Evolutionary conservation across 1,140 invertebrate species (phyloP).

Genomic region (Oreohelix idahoensis): DNA sequence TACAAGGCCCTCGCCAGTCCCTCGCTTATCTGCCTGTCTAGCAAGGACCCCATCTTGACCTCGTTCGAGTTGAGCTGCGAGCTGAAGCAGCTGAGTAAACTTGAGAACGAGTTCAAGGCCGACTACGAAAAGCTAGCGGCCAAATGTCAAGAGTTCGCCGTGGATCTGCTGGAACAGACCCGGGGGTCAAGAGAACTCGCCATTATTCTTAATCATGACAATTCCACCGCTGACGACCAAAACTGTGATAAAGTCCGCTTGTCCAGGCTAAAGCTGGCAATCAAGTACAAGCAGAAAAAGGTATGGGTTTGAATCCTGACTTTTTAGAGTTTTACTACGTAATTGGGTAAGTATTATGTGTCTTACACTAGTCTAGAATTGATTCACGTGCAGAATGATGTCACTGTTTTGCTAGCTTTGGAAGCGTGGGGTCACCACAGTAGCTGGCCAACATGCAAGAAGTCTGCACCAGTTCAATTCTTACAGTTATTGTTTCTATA

Average conservation of each 20-base stretch:
- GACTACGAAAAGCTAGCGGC: conserved; percentile 89
- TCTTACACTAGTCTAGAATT: too few relatives aligned
- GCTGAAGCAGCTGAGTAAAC: conserved; percentile 89
- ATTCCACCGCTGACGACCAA: conserved; percentile 49
- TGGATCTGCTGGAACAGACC: conserved; percentile 95
- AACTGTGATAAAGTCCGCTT: conserved; percentile 85
- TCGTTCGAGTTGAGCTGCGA: conserved; percentile 98
- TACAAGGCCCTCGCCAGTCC: conserved; percentile 93
- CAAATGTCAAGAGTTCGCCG: conserved; percentile 98
- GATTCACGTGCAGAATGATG: too few relatives aligned
- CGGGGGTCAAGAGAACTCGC: conserved; percentile 95
- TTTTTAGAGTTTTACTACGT: too few relatives aligned
- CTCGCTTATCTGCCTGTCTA: conserved; percentile 86
- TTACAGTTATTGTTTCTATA: too few relatives aligned
- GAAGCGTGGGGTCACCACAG: too few relatives aligned
- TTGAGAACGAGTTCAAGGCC: conserved; percentile 97
- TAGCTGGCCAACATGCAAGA: too few relatives aligned
- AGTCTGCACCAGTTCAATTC: too few relatives aligned
- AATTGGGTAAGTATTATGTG: too few relatives aligned
- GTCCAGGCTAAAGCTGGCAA: conserved; percentile 94
- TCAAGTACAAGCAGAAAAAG: conserved; percentile 98
- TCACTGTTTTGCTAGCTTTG: too few relatives aligned
- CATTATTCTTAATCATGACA: conserved; percentile 82
- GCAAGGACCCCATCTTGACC: conserved; percentile 96
- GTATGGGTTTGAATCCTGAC: conserved; percentile 75